These are phyloP conservation scores for Dreissena polymorpha DNA, from an alignment of 1,140 invertebrate genomes.

Conservation along the genomic window DNA sequence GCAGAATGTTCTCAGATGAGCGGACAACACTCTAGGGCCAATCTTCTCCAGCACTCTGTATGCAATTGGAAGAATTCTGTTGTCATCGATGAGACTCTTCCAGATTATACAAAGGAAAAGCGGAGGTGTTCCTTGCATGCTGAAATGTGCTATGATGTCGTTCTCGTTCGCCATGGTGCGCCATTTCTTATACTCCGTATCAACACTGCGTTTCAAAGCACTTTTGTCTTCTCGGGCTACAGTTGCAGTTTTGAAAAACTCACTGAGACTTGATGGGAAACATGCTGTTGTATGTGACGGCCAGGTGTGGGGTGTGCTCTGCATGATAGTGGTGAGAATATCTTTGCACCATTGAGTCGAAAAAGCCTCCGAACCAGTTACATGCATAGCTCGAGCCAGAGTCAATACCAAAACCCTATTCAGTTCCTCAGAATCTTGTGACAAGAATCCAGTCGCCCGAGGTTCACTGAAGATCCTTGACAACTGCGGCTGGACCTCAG, in stretches of 20 bases:
- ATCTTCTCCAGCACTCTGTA: conserved; percentile 97
- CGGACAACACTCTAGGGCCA: conserved; percentile 92
- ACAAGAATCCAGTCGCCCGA: conserved; percentile 88
- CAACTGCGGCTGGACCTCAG: conserved; percentile 92
- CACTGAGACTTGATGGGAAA: conserved; percentile 92
- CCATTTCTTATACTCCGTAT: conserved; percentile 94
- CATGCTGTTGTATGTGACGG: conserved; percentile 94
- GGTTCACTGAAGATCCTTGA: conserved; percentile 92
- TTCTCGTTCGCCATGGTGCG: conserved; percentile 97
- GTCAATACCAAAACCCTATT: conserved; percentile 95
- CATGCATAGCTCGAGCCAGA: conserved; percentile 95
- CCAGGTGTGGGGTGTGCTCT: conserved; percentile 97
- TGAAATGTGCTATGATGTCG: conserved; percentile 97
- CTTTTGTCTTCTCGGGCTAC: conserved; percentile 93
- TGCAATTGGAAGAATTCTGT: conserved; percentile 94
- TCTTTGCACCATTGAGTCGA: conserved; percentile 94
- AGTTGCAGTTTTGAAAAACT: conserved; percentile 88
- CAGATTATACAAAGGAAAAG: conserved; percentile 92
- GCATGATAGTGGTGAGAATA: conserved; percentile 93
- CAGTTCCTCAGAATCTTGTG: conserved; percentile 96
- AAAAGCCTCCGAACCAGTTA: conserved; percentile 88
- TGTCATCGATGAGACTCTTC: conserved; percentile 97
- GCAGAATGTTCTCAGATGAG: conserved; percentile 95
- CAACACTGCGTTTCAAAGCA: conserved; percentile 84
- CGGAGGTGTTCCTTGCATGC: conserved; percentile 91